Conservation (phyloP, 1,140 invertebrate species). For the Aplysia californica region DNA sequence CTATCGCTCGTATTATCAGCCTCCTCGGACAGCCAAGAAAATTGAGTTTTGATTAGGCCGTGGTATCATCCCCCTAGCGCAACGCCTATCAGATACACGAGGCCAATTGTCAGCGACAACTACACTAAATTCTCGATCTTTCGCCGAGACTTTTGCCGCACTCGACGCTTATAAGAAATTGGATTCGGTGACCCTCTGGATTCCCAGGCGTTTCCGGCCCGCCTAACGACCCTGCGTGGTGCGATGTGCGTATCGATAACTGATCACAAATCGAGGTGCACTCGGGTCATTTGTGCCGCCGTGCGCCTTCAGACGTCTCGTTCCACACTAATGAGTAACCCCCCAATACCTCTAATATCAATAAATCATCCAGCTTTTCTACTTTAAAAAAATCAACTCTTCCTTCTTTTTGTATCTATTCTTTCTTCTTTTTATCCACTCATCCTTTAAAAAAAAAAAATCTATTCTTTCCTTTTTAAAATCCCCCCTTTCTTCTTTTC, state of each 20-base stretch:
- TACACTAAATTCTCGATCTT: slow-evolving; percentile 7
- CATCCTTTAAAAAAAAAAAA: too few relatives aligned
- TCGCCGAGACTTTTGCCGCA: not conserved
- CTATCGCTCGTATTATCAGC: slow-evolving; percentile 8
- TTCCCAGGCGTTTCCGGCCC: not conserved
- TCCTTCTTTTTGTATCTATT: not conserved
- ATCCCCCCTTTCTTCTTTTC: too few relatives aligned
- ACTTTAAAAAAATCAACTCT: not conserved
- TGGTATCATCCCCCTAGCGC: slow-evolving; percentile 7
- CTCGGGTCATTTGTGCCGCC: not conserved
- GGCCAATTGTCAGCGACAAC: slow-evolving; percentile 19
- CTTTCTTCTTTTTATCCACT: not conserved
- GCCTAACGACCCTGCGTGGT: not conserved
- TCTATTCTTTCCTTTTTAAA: too few relatives aligned
- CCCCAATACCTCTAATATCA: not conserved
- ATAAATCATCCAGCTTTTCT: not conserved
- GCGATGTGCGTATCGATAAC: slow-evolving; percentile 12
- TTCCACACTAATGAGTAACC: not conserved
- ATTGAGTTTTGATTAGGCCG: slow-evolving; percentile 22
- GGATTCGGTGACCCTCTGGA: slow-evolving; percentile 5
- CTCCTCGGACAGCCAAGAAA: slow-evolving; percentile 2
- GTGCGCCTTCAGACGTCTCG: not conserved
- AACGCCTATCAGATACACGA: slow-evolving; percentile 13
- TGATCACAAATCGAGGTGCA: not conserved
- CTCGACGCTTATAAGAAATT: slow-evolving; percentile 14